phyloP scores from a whole-genome alignment of 2,113 vertebrate species.

The Cygnus atratus region DNA sequence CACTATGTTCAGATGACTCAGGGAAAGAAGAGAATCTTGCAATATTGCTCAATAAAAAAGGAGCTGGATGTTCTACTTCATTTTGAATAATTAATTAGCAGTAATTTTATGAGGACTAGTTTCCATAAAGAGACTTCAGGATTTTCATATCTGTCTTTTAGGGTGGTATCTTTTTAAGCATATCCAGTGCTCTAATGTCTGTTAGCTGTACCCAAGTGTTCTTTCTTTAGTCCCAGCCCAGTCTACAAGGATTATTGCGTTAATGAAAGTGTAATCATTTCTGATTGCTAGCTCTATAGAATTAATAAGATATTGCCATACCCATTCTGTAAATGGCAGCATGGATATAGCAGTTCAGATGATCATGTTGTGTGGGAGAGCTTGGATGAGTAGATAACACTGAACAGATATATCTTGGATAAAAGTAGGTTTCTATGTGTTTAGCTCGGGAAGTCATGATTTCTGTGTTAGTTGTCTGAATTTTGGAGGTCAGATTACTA shows the following conservation, averaged over 20 bases:
- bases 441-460: background rate
- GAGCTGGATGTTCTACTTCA: background rate
- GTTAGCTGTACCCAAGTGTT: background rate
- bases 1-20: background rate
- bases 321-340: background rate
- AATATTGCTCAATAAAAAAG: background rate
- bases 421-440: background rate
- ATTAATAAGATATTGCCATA: background rate
- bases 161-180: background rate
- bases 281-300: background rate
- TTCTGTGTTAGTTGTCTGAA: background rate
- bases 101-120: background rate
- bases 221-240: background rate
- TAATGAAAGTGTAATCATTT: background rate
- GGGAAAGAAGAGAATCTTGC: background rate
- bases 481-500: background rate
- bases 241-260: background rate
- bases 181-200: background rate
- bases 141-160: background rate
- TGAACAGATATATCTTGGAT: background rate
- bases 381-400: background rate
- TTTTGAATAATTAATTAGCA: background rate
- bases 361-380: background rate
- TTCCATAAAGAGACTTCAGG: background rate
- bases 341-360: background rate